Conservation (phyloP, 1,140 invertebrate genomes). For the Argopecten irradians region DNA sequence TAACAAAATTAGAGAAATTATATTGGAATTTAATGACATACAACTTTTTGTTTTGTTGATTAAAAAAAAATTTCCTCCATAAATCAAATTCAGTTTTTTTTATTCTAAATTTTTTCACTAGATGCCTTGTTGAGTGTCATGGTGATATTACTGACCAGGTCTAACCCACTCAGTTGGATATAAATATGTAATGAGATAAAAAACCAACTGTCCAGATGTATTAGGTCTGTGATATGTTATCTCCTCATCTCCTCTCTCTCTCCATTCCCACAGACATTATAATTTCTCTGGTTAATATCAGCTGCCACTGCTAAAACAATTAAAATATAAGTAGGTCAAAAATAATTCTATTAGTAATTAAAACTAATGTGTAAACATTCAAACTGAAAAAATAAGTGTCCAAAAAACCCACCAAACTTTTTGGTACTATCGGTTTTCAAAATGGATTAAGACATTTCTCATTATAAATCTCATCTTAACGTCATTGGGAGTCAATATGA, state of each 20-base stretch:
- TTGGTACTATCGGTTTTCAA: too few species aligned
- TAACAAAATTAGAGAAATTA: too few species aligned
- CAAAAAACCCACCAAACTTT: too few species aligned
- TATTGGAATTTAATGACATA: too few species aligned
- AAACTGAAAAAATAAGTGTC: too few species aligned
- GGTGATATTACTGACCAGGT: neutral
- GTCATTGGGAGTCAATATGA: too few species aligned
- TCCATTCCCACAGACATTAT: neutral
- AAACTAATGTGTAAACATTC: too few species aligned
- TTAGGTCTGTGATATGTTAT: neutral
- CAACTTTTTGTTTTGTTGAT: too few species aligned
- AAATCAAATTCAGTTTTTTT: too few species aligned
- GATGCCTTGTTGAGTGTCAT: neutral
- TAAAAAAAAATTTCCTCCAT: too few species aligned
- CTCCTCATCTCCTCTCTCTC: neutral
- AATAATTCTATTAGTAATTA: constrained; percentile 5
- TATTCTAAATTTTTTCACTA: too few species aligned
- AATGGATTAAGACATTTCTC: neutral
- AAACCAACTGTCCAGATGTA: neutral
- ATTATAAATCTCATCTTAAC: neutral
- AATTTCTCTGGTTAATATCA: neutral
- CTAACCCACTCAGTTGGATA: neutral
- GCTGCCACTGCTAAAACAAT: neutral
- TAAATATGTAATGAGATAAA: neutral
- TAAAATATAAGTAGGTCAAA: neutral